These are phyloP conservation scores for Tetranychus truncatus DNA, from an alignment of 2,888 invertebrate genomes.

Conservation along the genomic window DNA sequence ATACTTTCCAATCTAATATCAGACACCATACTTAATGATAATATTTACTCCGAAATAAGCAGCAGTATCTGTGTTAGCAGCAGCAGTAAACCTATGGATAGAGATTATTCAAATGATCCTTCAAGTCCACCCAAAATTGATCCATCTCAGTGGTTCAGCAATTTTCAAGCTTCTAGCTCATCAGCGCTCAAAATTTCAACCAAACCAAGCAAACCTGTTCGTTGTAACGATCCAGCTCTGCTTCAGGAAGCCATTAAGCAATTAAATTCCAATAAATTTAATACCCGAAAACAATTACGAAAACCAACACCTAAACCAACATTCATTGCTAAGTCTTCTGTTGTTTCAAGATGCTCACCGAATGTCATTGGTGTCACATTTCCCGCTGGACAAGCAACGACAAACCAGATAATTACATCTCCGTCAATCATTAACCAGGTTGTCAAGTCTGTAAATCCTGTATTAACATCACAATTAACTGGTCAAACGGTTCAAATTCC, in stretches of 20 bases:
- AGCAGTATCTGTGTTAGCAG: neutral
- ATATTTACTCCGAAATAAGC: neutral
- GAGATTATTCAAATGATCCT: neutral
- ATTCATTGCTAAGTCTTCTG: neutral
- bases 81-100: neutral
- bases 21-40: conserved; percentile 19
- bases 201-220: conserved; percentile 6
- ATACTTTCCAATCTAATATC: conserved; percentile 17
- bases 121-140: neutral
- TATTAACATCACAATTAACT: neutral
- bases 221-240: conserved; percentile 15
- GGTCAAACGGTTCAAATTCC: neutral
- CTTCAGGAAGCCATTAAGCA: conserved; percentile 19
- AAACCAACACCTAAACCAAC: conserved; percentile 7
- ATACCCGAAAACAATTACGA: neutral
- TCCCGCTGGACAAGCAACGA: neutral
- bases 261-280: conserved; percentile 16
- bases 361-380: neutral
- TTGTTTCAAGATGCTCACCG: neutral
- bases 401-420: neutral
- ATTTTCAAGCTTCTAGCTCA: neutral
- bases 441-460: neutral
- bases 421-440: neutral
- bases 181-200: neutral
- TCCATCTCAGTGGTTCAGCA: neutral